Base-by-base conservation (phyloP, 2,888 invertebrate genomes). In the Neoscelio sp. region DNA sequence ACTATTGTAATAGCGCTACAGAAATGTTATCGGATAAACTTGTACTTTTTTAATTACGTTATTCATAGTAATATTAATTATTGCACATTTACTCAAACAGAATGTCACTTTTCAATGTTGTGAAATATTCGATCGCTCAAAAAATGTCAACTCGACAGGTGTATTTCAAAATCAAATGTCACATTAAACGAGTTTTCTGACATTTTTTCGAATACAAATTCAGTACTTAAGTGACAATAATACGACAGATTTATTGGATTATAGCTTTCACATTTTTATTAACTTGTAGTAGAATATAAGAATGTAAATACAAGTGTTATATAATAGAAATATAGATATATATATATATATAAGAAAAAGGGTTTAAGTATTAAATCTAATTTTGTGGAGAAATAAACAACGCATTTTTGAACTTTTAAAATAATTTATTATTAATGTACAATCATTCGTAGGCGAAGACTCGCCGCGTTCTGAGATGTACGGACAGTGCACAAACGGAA, bases 371-470 rank as follows among this genome's bases (percentile, higher is more conserved):
- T n/a, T n/a, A n/a, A n/a, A n/a, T n/a, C n/a, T n/a, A n/a, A n/a
- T n/a, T n/a, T n/a, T n/a, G 5, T 30, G 17, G 30, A 6, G 4
- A 28, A 30, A 28, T 2, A 17, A 35, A 50, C n/a, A n/a, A n/a
- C n/a, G n/a, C n/a, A n/a, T n/a, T n/a, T n/a, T 2, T 8, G 13
- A 52, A 35, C 20, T 48, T 35, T 46, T 54, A 44, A 65, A 65
- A 65, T 65, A 65, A 65, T 65, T 65, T 65, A 65, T 54, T 65
- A 40, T 42, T 42, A 52, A 65, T 54, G 8, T 65, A 65, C 52
- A 65, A 65, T 65, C 17, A 28, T 65, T 40, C 20, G 13, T 13
- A 38, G 17, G 33, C n/a, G 28, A 46, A 48, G 33, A 13, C n/a
- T 33, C 50, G 33, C 18, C 33, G 10, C 13, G 12, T 26, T 33